Percentiles rank a stretch among this genome's conserved stretches.
Conservation (phyloP, 2,888 invertebrate genomes). For the Trichacis sp. region DNA sequence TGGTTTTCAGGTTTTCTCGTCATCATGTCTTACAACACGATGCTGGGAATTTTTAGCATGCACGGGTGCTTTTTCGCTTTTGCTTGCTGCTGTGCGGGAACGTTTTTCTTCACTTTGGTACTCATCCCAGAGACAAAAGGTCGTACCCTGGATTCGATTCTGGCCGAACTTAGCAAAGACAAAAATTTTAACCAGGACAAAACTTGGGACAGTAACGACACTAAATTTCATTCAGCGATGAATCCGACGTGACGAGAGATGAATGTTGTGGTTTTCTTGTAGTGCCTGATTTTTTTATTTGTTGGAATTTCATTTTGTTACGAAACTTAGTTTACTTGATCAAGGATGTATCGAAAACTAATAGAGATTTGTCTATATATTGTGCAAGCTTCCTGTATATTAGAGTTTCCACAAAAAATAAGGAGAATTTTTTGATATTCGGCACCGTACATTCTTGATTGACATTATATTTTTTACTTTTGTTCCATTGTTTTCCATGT, state of each 20-base stretch:
- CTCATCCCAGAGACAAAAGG: conserved; percentile 64
- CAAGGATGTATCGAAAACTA: no score
- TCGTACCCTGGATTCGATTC: conserved; percentile 55
- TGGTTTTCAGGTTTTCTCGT: conserved; percentile 58
- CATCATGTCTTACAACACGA: conserved; percentile 54
- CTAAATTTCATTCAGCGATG: not conserved
- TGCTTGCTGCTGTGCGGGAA: conserved; percentile 48
- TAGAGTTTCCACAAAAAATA: no score
- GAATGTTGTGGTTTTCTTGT: not conserved
- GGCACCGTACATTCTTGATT: no score
- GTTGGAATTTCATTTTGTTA: no score
- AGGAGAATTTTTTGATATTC: no score
- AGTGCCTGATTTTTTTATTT: not conserved
- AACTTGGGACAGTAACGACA: not conserved
- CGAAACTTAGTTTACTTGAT: not conserved
- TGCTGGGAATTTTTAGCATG: conserved; percentile 51
- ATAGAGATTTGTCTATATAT: no score
- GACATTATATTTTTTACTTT: no score
- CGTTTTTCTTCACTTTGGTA: conserved; percentile 50
- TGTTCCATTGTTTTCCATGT: no score
- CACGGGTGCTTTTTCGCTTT: conserved; percentile 61
- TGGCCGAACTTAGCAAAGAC: conserved; percentile 56
- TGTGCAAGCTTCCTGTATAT: no score
- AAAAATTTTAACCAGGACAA: not conserved
- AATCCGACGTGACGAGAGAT: not conserved